Base-by-base conservation (phyloP, 2,888 invertebrate genomes). In the Cepaea hortensis region DNA sequence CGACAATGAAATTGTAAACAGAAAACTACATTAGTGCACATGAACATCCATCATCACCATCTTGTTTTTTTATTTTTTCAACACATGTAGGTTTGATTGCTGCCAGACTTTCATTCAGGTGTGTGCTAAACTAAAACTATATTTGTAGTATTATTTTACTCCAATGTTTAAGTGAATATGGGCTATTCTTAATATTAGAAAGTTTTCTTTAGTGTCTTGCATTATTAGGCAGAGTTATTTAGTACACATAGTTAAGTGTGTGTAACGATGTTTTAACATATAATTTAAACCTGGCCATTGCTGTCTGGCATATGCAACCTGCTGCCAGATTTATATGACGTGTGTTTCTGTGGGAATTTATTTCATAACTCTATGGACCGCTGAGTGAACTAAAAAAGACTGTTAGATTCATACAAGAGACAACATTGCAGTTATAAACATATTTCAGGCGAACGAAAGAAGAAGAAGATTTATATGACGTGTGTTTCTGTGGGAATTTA, bases 31-130 rank as follows among this genome's bases (percentile, higher is more conserved):
- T 62, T 18, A 35, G 46, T 23, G 15, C 79, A 79, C 61, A 77
- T n/a, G 77, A 77, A 61, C 23, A 46, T 11, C 62, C 35, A 79
- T 77, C 68, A 15, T 68, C 79, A 46, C 79, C 79, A 79, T 79
- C 46, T 79, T 79, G 62, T 61, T 79, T 55, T 55, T 55, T 55
- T 35, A 35, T 35, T 55, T 79, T 62, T 35, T 62, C 62, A 18
- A 79, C 79, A 79, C 79, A 79, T 79, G 79, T 79, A 79, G 62
- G 79, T 11, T 18, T 62, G 62, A 77, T 79, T 62, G 62, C 35
- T 9, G 79, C 79, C 79, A 79, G 79, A 62, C n/a, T 79, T 79
- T 62, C 35, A 35, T 35, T 0, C 5, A 7, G 48, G 55, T 61
- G n/a, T 35, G 5, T 23, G 15, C 62, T 79, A 18, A 61, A 62